Evolutionary conservation across 2,113 vertebrate species (phyloP).

Genomic region (Clupea harengus): DNA sequence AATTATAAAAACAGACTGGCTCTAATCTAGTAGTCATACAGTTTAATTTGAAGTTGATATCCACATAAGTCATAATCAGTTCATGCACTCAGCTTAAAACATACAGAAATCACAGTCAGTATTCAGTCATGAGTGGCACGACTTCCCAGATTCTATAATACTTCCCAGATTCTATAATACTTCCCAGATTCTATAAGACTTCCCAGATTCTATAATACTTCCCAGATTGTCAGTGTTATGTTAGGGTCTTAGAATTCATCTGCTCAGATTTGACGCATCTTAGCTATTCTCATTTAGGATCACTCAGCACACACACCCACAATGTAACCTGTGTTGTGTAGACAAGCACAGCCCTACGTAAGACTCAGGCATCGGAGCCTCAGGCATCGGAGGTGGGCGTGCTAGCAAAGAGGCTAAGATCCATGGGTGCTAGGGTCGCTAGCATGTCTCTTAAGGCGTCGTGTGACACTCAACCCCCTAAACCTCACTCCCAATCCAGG

Average conservation of each 20-base stretch:
- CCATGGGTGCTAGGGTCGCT: too few relatives aligned
- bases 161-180: conserved; percentile 29
- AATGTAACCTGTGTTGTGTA: too few relatives aligned
- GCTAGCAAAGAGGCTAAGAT: too few relatives aligned
- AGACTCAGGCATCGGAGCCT: too few relatives aligned
- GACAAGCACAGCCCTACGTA: too few relatives aligned
- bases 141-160: conserved; percentile 24
- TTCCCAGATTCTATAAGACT: conserved; percentile 25
- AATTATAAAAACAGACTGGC: neutral
- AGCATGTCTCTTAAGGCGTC: too few relatives aligned
- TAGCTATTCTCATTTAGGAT: conserved; percentile 37
- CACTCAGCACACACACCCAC: conserved; percentile 10
- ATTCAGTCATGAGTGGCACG: conserved; percentile 28
- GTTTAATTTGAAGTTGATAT: neutral
- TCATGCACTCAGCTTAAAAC: neutral
- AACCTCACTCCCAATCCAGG: too few relatives aligned
- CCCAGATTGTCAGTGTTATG: conserved; percentile 24
- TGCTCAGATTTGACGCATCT: conserved; percentile 31
- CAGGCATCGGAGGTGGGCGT: too few relatives aligned
- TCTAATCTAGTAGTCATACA: neutral
- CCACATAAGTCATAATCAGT: neutral
- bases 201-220: conserved; percentile 29
- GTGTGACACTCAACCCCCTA: too few relatives aligned
- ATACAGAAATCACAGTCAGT: conserved; percentile 27
- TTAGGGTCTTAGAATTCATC: conserved; percentile 34